Conservation (phyloP, 1,140 invertebrate genomes). For the Ephestia elutella region DNA sequence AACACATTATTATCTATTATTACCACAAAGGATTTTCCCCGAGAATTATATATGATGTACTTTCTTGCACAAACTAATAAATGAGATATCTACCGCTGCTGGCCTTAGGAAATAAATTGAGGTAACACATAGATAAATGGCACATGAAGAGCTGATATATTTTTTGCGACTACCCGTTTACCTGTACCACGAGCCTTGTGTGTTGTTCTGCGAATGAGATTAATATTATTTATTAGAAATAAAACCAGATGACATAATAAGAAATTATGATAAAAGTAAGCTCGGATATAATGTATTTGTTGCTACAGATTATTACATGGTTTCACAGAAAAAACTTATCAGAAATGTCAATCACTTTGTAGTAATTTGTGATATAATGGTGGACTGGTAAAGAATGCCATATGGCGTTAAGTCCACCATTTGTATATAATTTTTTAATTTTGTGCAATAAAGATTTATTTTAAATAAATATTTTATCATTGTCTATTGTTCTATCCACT, state of each 20-base stretch:
- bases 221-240: not conserved
- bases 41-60: not conserved
- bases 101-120: slow-evolving; percentile 1
- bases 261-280: no score
- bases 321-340: no score
- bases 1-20: not conserved
- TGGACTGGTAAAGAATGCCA: no score
- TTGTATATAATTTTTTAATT: no score
- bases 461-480: no score
- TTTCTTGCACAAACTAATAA: not conserved
- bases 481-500: no score
- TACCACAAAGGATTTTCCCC: not conserved
- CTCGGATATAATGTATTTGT: no score
- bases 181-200: not conserved
- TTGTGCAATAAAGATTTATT: no score
- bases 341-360: no score
- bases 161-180: not conserved
- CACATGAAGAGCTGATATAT: not conserved
- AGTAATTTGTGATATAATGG: no score
- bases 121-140: slow-evolving; percentile 4
- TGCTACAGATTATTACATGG: no score
- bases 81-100: not conserved
- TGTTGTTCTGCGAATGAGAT: not conserved
- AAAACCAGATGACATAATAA: not conserved
- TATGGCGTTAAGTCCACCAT: no score